Evolutionary conservation across 2,113 vertebrate species (phyloP), one percentile per base, ranked within the genome.

Genomic region (Martes martes): DNA sequence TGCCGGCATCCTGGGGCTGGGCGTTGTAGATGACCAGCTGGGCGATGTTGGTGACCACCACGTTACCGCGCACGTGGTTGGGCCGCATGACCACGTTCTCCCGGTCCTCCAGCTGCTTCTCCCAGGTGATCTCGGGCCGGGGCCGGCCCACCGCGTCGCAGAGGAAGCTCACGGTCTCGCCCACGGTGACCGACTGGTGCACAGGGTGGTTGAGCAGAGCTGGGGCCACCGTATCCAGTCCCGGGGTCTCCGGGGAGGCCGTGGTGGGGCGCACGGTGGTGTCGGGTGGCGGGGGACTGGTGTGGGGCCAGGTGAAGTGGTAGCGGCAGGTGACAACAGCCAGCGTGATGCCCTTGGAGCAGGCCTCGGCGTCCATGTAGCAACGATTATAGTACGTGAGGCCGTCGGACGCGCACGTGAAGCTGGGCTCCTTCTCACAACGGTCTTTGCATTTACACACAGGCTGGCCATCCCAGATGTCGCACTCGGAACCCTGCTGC

Each of bases 301-400:
- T 99, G 97, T 99, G 99, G 31, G 99, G 99, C 99, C 99, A 99
- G 94, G 99, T 99, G 7, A 99, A 99, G 71, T 99, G 99, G 89
- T 99, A 99, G 94, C 99, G 99, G 65, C 99, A 99, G 55, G 99
- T 99, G 97, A 99, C 99, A 0, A 99, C 99, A 0, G 99, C 99
- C 85, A 99, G 98, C 0, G 99, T 99, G 94, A 99, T 99, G 94
- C 99, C 99, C 82, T 99, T 99, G 96, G 99, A 99, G 95, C 99
- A 99, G 9, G 99, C 99, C 98, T 99, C 99, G 0, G 99, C 99
- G 0, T 99, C 99, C 99, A 99, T 99, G 99, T 99, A 99, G 98
- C 99, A 99, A 97, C 99, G 99, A 98, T 99, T 99, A 98, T 99
- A 99, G 98, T 99, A 99, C 52, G 99, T 99, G 98, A 99, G 99